Base-by-base conservation (phyloP, 2,797 vertebrate genomes). In the Centroberyx gerrardi region DNA sequence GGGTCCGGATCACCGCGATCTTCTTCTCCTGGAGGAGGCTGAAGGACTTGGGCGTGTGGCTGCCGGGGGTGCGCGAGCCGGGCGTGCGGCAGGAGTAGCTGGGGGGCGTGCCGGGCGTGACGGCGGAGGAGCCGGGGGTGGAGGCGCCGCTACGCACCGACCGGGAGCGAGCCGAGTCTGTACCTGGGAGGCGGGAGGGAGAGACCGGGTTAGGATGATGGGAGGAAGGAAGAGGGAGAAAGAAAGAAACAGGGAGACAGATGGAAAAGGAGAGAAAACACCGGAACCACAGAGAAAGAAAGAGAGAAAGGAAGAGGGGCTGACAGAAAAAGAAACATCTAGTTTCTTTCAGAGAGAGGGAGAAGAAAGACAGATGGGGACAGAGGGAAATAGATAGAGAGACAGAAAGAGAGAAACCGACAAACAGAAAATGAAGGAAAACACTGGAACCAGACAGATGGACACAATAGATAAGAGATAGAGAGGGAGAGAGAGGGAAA, bases 21-120 rank as follows among this genome's bases (percentile, higher is more conserved):
- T 97, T 99, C 94, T 97, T 97, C 92, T 99, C 97, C 88, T 97
- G 96, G 80, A 97, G 94, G 83, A 96, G 90, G 84, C 97, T 97
- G 87, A 96, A 96, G 85, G 97, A 98, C 86, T 96, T 98, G 68
- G 97, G 97, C 0, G 97, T 99, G 86, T 94, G 93, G 88, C 93
- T 94, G 75, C 97, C 97, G 0, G 97, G 97, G 17, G 97, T 99
- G 87, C 97, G 96, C 0, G 97, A 97, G 80, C 97, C 97, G 0
- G 97, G 97, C 3, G 97, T 98, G 75, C 97, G 97, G 86, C 96
- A 98, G 66, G 97, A 94, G 42, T 99, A 99, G 92, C 94, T 97
- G 36, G 97, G 97, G 22, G 97, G 97, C 0, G 97, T 97, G 33
- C 97, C 97, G 38, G 97, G 97, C 0, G 97, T 99, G 86, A 98